These are phyloP conservation scores for Periophthalmodon schlosseri DNA, from an alignment of 2,113 vertebrate genomes.

Conservation along the genomic window DNA sequence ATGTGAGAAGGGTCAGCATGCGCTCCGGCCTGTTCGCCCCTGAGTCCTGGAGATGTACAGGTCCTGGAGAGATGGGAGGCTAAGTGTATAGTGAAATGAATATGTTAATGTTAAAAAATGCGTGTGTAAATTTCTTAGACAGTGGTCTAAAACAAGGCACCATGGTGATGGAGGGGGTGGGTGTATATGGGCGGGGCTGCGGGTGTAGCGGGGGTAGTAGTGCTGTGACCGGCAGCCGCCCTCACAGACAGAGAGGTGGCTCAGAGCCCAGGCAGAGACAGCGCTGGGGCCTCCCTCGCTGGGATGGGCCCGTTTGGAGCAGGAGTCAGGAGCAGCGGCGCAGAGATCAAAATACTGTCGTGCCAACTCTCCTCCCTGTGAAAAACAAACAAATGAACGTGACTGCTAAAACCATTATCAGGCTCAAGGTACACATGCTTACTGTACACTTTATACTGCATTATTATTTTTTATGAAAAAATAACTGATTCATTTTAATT, in stretches of 20 bases:
- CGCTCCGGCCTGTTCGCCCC: background rate
- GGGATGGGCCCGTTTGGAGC: slow-evolving; percentile 52
- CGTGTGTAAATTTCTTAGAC: background rate
- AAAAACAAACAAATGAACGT: slow-evolving; percentile 61
- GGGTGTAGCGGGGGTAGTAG: slow-evolving; percentile 21
- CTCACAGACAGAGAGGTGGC: slow-evolving; percentile 67
- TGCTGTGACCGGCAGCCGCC: slow-evolving; percentile 57
- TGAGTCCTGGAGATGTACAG: background rate
- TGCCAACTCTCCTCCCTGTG: slow-evolving; percentile 62
- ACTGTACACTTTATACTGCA: background rate
- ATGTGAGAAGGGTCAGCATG: background rate
- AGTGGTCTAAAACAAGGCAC: slow-evolving; percentile 8
- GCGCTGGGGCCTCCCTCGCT: slow-evolving; percentile 39
- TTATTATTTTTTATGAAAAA: background rate
- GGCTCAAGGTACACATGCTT: slow-evolving; percentile 36
- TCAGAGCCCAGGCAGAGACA: slow-evolving; percentile 61
- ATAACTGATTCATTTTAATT: background rate
- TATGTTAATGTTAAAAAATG: background rate
- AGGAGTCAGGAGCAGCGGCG: slow-evolving; percentile 62
- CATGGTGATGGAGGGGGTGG: background rate
- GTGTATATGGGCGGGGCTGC: background rate
- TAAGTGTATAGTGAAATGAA: background rate
- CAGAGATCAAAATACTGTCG: slow-evolving; percentile 35
- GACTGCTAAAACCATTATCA: slow-evolving; percentile 40
- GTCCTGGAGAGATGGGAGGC: background rate